Conservation (phyloP, 2,113 vertebrate species). For the Indicator indicator region DNA sequence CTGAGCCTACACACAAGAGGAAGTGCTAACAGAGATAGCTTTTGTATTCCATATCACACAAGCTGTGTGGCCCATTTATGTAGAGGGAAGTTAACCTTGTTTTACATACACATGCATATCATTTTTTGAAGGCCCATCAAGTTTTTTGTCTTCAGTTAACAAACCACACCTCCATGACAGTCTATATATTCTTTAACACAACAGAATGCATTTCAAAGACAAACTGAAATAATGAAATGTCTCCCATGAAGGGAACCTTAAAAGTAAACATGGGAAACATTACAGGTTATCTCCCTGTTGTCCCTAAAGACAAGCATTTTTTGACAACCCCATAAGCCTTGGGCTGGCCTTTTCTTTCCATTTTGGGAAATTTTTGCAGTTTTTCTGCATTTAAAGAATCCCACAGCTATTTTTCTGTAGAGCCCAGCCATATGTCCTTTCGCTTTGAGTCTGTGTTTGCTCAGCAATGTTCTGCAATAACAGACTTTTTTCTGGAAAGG, state of each 20-base stretch:
- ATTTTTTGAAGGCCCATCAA: neutral
- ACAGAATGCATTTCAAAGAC: neutral
- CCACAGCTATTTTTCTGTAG: neutral
- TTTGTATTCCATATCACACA: neutral
- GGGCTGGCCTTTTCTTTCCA: neutral
- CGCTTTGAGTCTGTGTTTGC: neutral
- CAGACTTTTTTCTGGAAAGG: neutral
- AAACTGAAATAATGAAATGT: neutral
- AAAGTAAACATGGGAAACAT: neutral
- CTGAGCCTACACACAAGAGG: neutral
- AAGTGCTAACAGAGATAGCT: neutral
- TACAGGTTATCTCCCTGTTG: neutral
- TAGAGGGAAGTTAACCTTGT: neutral
- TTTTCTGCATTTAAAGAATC: neutral
- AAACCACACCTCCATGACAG: neutral
- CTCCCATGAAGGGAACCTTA: neutral
- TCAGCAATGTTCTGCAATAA: fast-evolving
- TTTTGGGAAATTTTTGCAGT: fast-evolving
- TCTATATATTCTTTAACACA: neutral
- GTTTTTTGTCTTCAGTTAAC: neutral
- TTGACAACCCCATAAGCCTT: neutral
- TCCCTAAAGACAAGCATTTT: neutral
- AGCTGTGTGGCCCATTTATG: neutral
- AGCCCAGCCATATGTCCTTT: neutral
- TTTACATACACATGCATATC: fast-evolving